phyloP scores from a whole-genome alignment of 2,113 vertebrate genomes.

The Ifrita kowaldi region DNA sequence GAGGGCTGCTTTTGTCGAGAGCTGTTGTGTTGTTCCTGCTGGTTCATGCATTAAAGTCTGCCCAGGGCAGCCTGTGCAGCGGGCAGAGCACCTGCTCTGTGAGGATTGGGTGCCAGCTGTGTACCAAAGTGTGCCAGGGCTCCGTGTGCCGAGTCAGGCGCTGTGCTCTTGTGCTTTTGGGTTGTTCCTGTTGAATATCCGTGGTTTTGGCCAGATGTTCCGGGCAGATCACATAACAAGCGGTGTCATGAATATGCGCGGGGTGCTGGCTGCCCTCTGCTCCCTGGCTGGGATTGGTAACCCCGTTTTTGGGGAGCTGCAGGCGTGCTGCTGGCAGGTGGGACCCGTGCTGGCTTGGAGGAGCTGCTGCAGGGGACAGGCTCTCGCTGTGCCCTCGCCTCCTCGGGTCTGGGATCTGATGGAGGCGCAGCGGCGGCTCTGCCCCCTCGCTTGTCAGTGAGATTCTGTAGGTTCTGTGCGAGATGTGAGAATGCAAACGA shows the following conservation, averaged over 20 bases:
- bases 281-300: neutral
- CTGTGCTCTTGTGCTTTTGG: neutral
- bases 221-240: neutral
- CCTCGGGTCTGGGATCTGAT: neutral
- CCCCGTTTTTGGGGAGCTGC: neutral
- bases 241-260: neutral
- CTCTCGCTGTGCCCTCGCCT: neutral
- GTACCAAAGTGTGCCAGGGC: conserved; percentile 3
- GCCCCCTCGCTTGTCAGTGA: neutral
- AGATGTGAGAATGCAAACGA: conserved; percentile 23
- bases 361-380: neutral
- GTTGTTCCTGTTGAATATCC: neutral
- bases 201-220: neutral
- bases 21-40: neutral
- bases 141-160: neutral
- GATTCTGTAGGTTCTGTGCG: conserved; percentile 4
- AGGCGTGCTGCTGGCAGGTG: neutral
- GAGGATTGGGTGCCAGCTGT: neutral
- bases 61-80: neutral
- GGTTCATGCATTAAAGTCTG: neutral
- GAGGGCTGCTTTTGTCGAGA: neutral
- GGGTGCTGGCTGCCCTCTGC: neutral
- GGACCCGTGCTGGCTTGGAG: rapidly evolving
- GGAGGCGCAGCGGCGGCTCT: neutral
- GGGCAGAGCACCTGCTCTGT: neutral